Evolutionary conservation across 2,888 invertebrate species (phyloP).

Genomic region (Drosophila percnosoma): DNA sequence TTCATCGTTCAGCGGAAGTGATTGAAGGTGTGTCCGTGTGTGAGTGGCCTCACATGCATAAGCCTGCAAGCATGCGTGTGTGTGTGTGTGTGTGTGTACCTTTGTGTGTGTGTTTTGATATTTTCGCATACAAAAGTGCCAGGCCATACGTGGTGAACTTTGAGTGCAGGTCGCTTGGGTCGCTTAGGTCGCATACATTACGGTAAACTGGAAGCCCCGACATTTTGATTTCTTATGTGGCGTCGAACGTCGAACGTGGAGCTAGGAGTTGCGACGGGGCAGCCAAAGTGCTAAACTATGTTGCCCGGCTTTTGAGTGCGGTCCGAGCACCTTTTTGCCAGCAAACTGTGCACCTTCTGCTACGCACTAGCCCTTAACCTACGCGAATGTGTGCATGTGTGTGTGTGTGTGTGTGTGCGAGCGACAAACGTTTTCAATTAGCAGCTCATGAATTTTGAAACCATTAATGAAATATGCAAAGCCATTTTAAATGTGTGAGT

Average conservation of each 20-base stretch:
- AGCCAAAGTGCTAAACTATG: constrained; percentile 83
- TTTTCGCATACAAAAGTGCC: constrained; percentile 71
- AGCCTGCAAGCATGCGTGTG: constrained; percentile 17
- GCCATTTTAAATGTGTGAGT: constrained; percentile 64
- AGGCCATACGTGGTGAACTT: constrained; percentile 66
- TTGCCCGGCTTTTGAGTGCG: constrained; percentile 79
- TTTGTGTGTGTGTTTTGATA: constrained; percentile 52
- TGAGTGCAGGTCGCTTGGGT: constrained; percentile 76
- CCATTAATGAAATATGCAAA: constrained; percentile 78
- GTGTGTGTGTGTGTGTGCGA: constrained; percentile 20
- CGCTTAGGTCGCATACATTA: constrained; percentile 56
- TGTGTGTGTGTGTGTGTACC: constrained; percentile 23
- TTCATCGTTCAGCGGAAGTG: constrained; percentile 84
- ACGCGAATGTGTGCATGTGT: not conserved
- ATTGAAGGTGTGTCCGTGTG: constrained; percentile 81
- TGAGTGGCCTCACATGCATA: constrained; percentile 15
- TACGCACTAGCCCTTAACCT: constrained; percentile 54
- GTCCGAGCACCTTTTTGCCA: constrained; percentile 70
- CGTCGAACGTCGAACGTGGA: constrained; percentile 13
- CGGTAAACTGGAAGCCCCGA: constrained; percentile 24
- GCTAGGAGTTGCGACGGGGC: constrained; percentile 54
- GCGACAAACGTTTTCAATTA: constrained; percentile 84
- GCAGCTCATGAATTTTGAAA: constrained; percentile 83
- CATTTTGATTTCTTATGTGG: constrained; percentile 70
- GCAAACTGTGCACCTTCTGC: constrained; percentile 39